Base-by-base conservation (phyloP, 2,113 vertebrate genomes). In the Pseudopipra pipra region DNA sequence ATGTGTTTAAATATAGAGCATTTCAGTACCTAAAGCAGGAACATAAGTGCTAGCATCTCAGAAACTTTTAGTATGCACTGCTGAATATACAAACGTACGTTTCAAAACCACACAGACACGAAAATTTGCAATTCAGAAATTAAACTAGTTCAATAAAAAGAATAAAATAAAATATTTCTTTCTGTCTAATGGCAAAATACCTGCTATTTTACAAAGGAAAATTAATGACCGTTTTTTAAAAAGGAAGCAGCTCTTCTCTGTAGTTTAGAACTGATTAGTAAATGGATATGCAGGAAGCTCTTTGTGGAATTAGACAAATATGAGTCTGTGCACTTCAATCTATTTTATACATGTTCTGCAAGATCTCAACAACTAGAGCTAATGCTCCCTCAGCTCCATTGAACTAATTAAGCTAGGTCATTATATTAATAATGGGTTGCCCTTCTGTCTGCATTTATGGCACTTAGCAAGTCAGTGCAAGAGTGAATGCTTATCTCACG, bases 391-490 rank as follows among this genome's bases (percentile, higher is more conserved):
- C 77, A 94, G 70, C 55, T 95, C 81, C 83, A 94, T 46, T 87
- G 90, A 96, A 74, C 67, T 96, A 94, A 95, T 96, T 89, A 96
- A 95, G 71, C 54, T 44, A 74, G 92, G 77, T 74, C 12, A 2
- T 95, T 94, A 84, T n/a, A 91, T 80, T 96, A 96, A 96, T 96
- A 95, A 93, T 94, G 43, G 41, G 67, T 43, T 95, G 94, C 61
- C 89, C 77, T 88, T 89, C 49, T 80, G 67, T 62, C 73, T 94
- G 84, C 97, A 94, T 97, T 96, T 93, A 92, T 76, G 47, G 58
- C 84, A 96, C 62, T 96, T 89, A 95, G 86, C 85, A 92, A 98
- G 85, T 94, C 87, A 84, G 79, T 75, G 90, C 92, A 83, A 78
- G 80, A 74, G 91, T 35, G 52, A 30, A 89, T 43, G 37, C 62